Base-by-base conservation (phyloP, 2,888 invertebrate genomes). In the Caenorhabditis parvicauda region DNA sequence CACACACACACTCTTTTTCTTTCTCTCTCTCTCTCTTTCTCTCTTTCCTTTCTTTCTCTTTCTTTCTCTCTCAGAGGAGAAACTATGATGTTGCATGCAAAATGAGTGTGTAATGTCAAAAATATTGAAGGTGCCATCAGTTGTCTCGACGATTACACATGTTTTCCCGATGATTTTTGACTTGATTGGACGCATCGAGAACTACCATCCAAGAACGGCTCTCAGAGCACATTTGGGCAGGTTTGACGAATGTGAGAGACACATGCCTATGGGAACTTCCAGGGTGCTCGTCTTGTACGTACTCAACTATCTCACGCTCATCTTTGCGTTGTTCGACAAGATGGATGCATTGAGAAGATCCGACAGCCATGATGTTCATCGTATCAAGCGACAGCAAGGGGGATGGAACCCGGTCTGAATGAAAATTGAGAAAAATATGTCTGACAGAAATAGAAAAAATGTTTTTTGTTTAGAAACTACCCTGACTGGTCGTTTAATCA, bases 201-300 rank as follows among this genome's bases (percentile, higher is more conserved):
- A 88, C 77, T 92, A 92, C 82, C 96, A 96, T 85, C 96, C 96
- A 0, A 86, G 95, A 59, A 91, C 90, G 74, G 91, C 92, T 74
- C 83, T 96, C 7, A 85, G 92, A 45, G 84, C 92, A 71, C 94
- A 95, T 82, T 84, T 96, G 52, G 92, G 90, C 28, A 88, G 92
- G 92, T 92, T 83, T 77, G 56, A n/a, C 6, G n/a, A 24, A n/a
- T 17, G 19, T 47, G 21, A 12, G 19, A 12, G 21, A 17, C 9
- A 19, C 37, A 2, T 19, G 7, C 14, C 14, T 28, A 37, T 54
- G n/a, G 9, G 4, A 3, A 14, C n/a, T 86, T 87, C 56, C 85
- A 92, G 95, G 80, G 95, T 96, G 52, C 91, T 95, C 89, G 87
- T 91, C 27, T 84, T 96, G 51, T 93, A 96, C 84, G 87, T 96